Evolutionary conservation across 2,113 vertebrate genomes (phyloP).

Genomic region (Clarias macrocephalus): DNA sequence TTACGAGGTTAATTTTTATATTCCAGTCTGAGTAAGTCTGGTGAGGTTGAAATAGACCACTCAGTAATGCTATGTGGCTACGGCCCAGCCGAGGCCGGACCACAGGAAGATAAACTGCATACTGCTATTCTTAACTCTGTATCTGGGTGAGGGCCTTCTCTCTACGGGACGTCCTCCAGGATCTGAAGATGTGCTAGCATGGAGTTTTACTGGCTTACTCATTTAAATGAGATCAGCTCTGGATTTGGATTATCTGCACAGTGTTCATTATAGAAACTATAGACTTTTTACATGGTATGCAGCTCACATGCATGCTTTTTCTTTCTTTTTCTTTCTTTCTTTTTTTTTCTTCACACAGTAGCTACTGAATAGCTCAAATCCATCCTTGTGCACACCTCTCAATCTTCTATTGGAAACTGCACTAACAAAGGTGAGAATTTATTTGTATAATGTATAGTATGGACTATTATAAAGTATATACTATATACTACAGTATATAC

Average conservation of each 20-base stretch:
- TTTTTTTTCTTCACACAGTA: background rate
- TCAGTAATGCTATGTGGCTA: constrained; percentile 28
- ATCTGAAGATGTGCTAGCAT: constrained; percentile 44
- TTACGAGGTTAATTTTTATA: background rate
- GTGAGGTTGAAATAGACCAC: constrained; percentile 34
- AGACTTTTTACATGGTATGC: background rate
- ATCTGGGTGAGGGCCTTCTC: constrained; percentile 33
- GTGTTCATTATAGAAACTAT: constrained; percentile 39
- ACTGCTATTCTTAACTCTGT: constrained; percentile 47
- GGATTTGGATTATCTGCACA: constrained; percentile 64
- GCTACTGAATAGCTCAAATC: background rate
- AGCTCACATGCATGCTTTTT: no score
- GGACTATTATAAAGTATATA: no score
- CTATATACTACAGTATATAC: no score
- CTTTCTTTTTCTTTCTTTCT: background rate
- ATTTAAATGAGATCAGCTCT: constrained; percentile 55
- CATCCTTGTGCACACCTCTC: constrained; percentile 1
- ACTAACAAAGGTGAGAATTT: background rate
- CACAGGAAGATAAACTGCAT: background rate
- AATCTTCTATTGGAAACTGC: background rate
- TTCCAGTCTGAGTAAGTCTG: background rate
- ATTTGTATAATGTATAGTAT: no score
- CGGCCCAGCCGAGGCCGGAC: background rate
- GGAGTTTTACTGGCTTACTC: constrained; percentile 54
- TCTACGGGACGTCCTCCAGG: constrained; percentile 4